These are phyloP conservation scores for Kryptolebias ocellatus DNA, from an alignment of 2,797 vertebrate species.

Conservation along the genomic window DNA sequence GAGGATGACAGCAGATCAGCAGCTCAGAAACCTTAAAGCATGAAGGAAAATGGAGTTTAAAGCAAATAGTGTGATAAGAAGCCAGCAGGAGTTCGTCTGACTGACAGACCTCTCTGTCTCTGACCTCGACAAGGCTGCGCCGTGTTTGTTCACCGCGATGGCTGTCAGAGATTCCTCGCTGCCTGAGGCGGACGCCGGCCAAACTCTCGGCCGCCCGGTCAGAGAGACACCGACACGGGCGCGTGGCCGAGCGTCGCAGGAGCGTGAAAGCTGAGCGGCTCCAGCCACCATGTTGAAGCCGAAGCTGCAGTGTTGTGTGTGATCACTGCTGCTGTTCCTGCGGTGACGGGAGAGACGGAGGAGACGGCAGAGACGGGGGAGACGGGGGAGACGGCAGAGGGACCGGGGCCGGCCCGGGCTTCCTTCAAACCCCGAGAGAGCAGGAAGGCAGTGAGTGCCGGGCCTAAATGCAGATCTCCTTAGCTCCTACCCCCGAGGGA, in stretches of 20 bases:
- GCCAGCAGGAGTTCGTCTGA: conserved; percentile 53
- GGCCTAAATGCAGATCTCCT: conserved; percentile 79
- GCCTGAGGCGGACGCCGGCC: conserved; percentile 67
- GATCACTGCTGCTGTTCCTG: conserved; percentile 48
- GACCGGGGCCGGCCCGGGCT: conserved; percentile 51
- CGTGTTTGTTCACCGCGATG: conserved; percentile 62
- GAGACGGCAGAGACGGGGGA: conserved; percentile 23
- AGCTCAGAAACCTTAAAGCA: too few relatives aligned
- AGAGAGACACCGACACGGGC: conserved; percentile 63
- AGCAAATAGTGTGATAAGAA: too few relatives aligned
- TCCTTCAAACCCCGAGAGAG: conserved; percentile 71
- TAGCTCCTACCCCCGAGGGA: conserved; percentile 72
- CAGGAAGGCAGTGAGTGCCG: conserved; percentile 65
- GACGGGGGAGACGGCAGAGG: conserved; percentile 36
- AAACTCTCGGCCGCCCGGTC: conserved; percentile 66
- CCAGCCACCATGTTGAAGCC: conserved; percentile 66
- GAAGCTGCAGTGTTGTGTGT: conserved; percentile 48
- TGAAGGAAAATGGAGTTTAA: too few relatives aligned
- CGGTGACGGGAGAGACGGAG: conserved; percentile 56
- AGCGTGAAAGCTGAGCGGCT: conserved; percentile 45
- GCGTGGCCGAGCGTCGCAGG: conserved; percentile 32
- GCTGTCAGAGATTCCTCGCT: conserved; percentile 66
- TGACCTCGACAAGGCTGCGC: conserved; percentile 61
- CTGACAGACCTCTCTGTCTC: conserved; percentile 64
- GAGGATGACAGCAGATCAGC: too few relatives aligned